Base-by-base conservation (phyloP, 1,140 invertebrate genomes). In the Pogonomyrmex barbatus region DNA sequence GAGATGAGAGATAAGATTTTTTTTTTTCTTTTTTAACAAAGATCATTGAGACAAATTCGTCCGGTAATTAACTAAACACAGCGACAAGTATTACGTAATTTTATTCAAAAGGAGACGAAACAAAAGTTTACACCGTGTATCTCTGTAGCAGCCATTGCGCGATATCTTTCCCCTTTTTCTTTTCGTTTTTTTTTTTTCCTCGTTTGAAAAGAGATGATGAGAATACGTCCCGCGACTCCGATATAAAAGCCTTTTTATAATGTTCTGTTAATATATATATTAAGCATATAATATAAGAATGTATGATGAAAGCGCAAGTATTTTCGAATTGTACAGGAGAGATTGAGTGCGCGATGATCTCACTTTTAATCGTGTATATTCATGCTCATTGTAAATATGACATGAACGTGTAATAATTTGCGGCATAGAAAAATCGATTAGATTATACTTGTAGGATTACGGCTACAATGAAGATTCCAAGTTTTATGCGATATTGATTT, bases 301-400 rank as follows among this genome's bases (percentile, higher is more conserved):
- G 45, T 60, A 65, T 77, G 56, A 58, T 56, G 8, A 58, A 12
- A 77, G 60, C 62, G 24, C 56, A 42, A 50, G 45, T 54, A 70
- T 87, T 62, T 81, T 84, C 60, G 60, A 89, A 62, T 79, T 63
- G 65, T 67, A 9, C 17, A 82, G 10, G 24, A 68, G 10, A 17
- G 17, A 42, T 75, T 83, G 45, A 78, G 52, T 77, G 42, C 65
- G 33, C 87, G 63, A 88, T 65, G 87, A 91, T 91, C 71, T 85
- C 87, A 71, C 30, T 87, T 87, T 88, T 87, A 88, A 90, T 90
- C 78, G 87, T 77, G 39, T 84, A 87, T 87, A 52, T 88, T 87
- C 78, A 81, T 50, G 76, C 30, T 86, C 67, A 79, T 78, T 75
- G 77, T 82, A 85, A 71, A 84, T 62, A 67, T 78, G 56, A 60